Base-by-base conservation (phyloP, 2,113 vertebrate genomes). In the Prietella phreatophila region DNA sequence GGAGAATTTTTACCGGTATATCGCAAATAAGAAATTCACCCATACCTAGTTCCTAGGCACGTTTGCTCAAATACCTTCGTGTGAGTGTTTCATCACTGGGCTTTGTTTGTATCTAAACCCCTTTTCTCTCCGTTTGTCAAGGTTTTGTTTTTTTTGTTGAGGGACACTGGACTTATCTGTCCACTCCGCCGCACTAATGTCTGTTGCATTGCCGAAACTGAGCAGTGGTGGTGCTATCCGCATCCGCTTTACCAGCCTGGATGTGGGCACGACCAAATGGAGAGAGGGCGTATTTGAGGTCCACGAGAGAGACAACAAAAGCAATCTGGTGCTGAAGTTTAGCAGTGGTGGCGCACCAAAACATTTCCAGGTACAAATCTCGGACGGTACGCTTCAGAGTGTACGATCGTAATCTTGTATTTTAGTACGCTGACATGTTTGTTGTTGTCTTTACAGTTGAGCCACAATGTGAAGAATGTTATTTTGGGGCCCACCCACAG, bases 241-340 rank as follows among this genome's bases (percentile, higher is more conserved):
- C 83, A 96, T 99, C 87, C 97, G 98, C 90, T 93, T 97, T 80
- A 94, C 90, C 89, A 97, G 96, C 91, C 89, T 97, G 14, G 97
- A 98, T 17, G 93, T 96, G 60, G 98, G 98, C 15, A 97, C 97
- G 92, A 97, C 97, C 11, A 97, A 95, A 63, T 99, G 98, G 98
- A 99, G 95, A 93, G 97, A 99, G 91, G 98, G 98, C 58, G 96
- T 95, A 22, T 98, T 99, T 94, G 98, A 99, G 94, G 97, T 99
- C 83, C 94, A 97, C 86, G 98, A 99, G 92, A 99, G 97, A 91
- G 98, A 99, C 88, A 99, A 95, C 93, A 99, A 97, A 96, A 94
- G 97, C 88, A 97, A 91, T 90, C 94, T 99, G 36, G 94, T 96
- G 30, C 90, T 99, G 80, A 96, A 95, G 91, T 99, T 97, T 93